These are phyloP conservation scores for Mechanitis messenoides DNA, from an alignment of 2,888 invertebrate genomes.

Conservation along the genomic window DNA sequence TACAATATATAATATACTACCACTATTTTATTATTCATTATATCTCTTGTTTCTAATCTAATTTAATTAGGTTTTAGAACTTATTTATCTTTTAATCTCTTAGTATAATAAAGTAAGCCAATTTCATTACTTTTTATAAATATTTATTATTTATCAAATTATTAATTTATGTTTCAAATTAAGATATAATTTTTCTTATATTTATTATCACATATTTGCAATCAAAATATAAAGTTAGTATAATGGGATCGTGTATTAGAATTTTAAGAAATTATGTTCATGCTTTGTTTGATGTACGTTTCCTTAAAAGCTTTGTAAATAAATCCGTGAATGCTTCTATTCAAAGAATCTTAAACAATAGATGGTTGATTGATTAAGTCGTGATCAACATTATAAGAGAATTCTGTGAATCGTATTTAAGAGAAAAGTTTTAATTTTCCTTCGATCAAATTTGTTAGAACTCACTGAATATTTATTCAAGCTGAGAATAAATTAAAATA, in stretches of 20 bases:
- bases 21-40: too few species aligned
- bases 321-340: constrained; percentile 19
- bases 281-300: constrained; percentile 4
- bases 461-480: constrained; percentile 29
- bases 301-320: constrained; percentile 14
- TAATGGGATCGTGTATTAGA: neutral
- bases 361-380: constrained; percentile 28
- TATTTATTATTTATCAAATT: too few species aligned
- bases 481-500: constrained; percentile 27
- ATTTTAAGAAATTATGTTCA: constrained; percentile 1
- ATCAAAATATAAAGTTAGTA: too few species aligned
- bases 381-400: constrained; percentile 29
- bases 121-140: too few species aligned
- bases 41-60: too few species aligned
- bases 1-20: too few species aligned
- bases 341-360: constrained; percentile 23
- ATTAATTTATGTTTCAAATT: too few species aligned
- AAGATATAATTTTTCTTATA: too few species aligned
- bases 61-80: too few species aligned
- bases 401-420: constrained; percentile 25
- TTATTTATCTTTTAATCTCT: too few species aligned
- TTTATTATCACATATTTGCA: too few species aligned
- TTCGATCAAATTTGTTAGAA: constrained; percentile 27
- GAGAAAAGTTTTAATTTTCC: constrained; percentile 29
- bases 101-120: too few species aligned